Percentiles rank a stretch among this genome's conserved stretches.
phyloP scores from a whole-genome alignment of 1,140 invertebrate species.

The Ooceraea biroi region DNA sequence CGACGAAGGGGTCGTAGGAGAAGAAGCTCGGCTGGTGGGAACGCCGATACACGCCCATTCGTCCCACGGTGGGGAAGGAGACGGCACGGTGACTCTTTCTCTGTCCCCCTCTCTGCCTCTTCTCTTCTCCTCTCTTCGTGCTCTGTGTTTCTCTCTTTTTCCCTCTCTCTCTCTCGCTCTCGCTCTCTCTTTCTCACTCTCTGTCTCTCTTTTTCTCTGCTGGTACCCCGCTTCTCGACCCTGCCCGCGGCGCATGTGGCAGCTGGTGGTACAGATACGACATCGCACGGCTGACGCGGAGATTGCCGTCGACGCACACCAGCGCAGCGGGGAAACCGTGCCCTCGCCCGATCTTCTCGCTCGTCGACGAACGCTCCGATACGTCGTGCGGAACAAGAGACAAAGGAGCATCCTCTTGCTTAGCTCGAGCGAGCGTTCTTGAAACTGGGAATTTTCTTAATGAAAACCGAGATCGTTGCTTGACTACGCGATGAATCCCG shows the following conservation, averaged over 20 bases:
- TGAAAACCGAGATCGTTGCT: too few relatives aligned
- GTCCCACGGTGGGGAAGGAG: constrained; percentile 48
- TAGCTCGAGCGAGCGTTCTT: not conserved
- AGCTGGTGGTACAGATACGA: constrained; percentile 70
- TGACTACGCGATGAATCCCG: too few relatives aligned
- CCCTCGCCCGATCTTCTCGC: constrained; percentile 9
- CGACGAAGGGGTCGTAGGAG: constrained; percentile 73
- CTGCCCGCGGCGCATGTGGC: constrained; percentile 70
- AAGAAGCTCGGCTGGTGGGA: constrained; percentile 68
- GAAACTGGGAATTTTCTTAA: not conserved
- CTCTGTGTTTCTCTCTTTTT: too few relatives aligned
- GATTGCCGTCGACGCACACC: constrained; percentile 31
- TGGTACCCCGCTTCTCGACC: constrained; percentile 42
- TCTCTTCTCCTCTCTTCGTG: not conserved
- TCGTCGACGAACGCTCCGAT: not conserved
- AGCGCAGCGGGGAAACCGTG: constrained; percentile 9
- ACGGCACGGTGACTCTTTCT: constrained; percentile 34
- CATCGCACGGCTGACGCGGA: constrained; percentile 62
- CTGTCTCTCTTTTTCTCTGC: too few relatives aligned
- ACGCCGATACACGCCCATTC: constrained; percentile 78
- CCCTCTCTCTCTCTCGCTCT: not conserved
- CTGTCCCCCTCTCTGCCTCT: too few relatives aligned
- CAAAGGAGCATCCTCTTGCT: not conserved
- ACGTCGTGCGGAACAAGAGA: not conserved
- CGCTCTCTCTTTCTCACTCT: too few relatives aligned